Conservation (phyloP, 2,888 invertebrate species). For the Drosophila kanekoi region DNA sequence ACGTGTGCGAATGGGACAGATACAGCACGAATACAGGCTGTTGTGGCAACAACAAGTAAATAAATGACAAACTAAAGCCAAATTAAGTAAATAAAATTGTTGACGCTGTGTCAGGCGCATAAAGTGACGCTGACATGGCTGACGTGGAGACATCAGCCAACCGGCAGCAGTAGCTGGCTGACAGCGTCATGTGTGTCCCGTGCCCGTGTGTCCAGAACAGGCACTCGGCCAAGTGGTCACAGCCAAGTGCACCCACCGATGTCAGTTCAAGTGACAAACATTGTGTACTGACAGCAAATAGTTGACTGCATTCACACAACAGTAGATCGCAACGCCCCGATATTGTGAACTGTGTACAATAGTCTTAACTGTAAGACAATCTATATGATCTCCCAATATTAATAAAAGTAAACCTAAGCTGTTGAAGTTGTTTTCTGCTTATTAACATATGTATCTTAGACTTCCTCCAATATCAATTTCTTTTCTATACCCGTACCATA, state of each 20-base stretch:
- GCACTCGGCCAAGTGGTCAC: conserved; percentile 18
- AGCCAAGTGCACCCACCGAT: conserved; percentile 39
- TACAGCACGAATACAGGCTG: conserved; percentile 30
- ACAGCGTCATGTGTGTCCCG: conserved; percentile 3
- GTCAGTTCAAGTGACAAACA: conserved; percentile 51
- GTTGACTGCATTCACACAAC: conserved; percentile 36
- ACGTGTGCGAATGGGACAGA: conserved; percentile 7
- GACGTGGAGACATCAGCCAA: conserved; percentile 39
- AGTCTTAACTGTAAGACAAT: neutral
- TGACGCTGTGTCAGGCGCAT: conserved; percentile 74
- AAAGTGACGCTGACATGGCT: conserved; percentile 72
- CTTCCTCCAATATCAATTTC: too few species aligned
- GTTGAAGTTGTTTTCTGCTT: too few species aligned
- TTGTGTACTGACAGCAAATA: conserved; percentile 46
- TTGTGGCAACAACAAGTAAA: conserved; percentile 70
- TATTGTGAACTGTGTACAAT: neutral
- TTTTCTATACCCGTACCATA: too few species aligned
- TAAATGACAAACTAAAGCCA: conserved; percentile 81
- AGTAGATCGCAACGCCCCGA: conserved; percentile 15
- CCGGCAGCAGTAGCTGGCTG: conserved; percentile 13
- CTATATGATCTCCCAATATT: neutral
- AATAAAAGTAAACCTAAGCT: too few species aligned
- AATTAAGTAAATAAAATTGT: conserved; percentile 82
- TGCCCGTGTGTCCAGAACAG: conserved; percentile 11
- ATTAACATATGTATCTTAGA: too few species aligned